Base-by-base conservation (phyloP, 2,888 invertebrate species). In the Tenthredo mesomela region DNA sequence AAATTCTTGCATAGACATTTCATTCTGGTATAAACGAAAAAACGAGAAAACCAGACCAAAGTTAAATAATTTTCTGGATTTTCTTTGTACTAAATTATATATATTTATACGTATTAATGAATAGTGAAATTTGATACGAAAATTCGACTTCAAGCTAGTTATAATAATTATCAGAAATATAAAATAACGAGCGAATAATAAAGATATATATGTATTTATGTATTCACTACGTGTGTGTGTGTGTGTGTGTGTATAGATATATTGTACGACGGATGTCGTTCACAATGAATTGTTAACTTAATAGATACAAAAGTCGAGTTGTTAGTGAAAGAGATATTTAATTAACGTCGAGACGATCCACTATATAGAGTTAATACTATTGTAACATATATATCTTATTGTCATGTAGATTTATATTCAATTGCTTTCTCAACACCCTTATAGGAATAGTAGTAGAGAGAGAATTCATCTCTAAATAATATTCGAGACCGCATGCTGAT, bases 301-400 rank as follows among this genome's bases (percentile, higher is more conserved):
- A 77, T 54, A 29, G 54, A 54, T 58, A 78, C 54, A 78, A 78
- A 78, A 78, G 29, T 58, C 33, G 78, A 78, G 78, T 78, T 78
- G 54, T 78, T 54, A 12, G 75, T 77, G 50, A 77, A 77, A 77
- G 50, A 50, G 75, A 77, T 25, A 77, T 67, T 18, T 50, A 77
- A 75, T 75, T 75, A 75, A 75, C 15, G 75, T 75, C 75, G 47
- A 75, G 71, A 71, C 71, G 71, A 40, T 40, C 40, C 67, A 21
- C 29, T 65, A 2, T 65, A n/a, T n/a, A n/a, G n/a, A n/a, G n/a
- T n/a, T n/a, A n/a, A n/a, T n/a, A 71, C 33, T n/a, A 33, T 40
- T n/a, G n/a, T 71, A n/a, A 40, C 71, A 33, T 33, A 9, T 18
- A 29, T 29, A 9, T 67, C 67, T 33, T 40, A 40, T 71, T 71